phyloP scores from a whole-genome alignment of 2,888 invertebrate species.

The Cataglyphis livida region DNA sequence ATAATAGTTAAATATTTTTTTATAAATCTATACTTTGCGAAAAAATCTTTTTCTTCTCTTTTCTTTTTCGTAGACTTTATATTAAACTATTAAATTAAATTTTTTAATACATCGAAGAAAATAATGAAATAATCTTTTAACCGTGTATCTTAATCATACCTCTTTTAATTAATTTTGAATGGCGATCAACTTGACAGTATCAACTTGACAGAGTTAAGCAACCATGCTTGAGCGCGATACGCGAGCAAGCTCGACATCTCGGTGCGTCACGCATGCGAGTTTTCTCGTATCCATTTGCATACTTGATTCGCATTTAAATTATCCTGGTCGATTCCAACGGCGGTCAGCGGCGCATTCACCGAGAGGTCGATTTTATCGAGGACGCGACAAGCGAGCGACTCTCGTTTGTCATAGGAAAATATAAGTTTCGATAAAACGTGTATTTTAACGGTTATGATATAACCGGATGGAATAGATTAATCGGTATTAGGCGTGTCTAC shows the following conservation, averaged over 20 bases:
- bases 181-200: neutral
- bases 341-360: neutral
- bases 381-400: neutral
- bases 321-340: neutral
- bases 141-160: neutral
- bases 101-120: neutral
- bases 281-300: constrained; percentile 32
- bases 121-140: neutral
- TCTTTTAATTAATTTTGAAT: neutral
- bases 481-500: neutral
- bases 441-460: constrained; percentile 36
- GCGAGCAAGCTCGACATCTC: neutral
- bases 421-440: neutral
- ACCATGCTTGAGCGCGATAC: neutral
- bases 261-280: constrained; percentile 7
- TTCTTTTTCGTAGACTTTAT: neutral
- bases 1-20: neutral
- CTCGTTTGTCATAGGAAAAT: neutral
- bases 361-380: neutral
- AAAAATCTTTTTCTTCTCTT: neutral
- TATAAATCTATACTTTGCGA: neutral
- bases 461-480: constrained; percentile 23
- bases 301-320: constrained; percentile 40
- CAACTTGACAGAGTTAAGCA: neutral
- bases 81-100: neutral